phyloP scores from a whole-genome alignment of 2,113 vertebrate species.

The Anguilla rostrata region DNA sequence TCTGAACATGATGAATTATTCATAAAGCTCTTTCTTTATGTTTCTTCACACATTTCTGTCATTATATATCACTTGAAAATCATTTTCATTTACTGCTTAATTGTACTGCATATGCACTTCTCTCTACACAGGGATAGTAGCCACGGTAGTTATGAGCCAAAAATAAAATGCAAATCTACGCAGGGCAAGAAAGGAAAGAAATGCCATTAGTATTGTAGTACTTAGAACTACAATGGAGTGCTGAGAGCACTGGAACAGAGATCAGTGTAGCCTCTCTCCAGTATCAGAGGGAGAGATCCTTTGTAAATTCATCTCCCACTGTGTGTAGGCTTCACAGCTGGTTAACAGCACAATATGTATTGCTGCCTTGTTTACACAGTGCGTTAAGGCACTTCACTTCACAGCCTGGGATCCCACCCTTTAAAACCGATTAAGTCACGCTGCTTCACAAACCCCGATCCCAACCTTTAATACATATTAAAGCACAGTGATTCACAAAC shows the following conservation, averaged over 20 bases:
- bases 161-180: constrained; percentile 60
- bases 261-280: constrained; percentile 65
- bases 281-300: constrained; percentile 73
- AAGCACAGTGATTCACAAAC: constrained; percentile 62
- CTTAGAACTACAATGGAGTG: constrained; percentile 70
- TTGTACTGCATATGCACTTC: neutral
- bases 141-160: neutral
- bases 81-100: neutral
- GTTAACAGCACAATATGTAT: constrained; percentile 69
- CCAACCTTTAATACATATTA: constrained; percentile 67
- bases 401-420: constrained; percentile 59
- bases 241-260: constrained; percentile 64
- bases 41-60: neutral
- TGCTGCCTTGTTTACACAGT: constrained; percentile 66
- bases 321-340: constrained; percentile 73
- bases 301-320: constrained; percentile 73
- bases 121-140: neutral
- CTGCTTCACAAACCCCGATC: constrained; percentile 50
- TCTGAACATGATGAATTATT: constrained; percentile 1
- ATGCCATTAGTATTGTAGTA: constrained; percentile 62
- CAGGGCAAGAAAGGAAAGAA: constrained; percentile 59
- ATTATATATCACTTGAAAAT: neutral
- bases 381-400: constrained; percentile 56
- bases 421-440: constrained; percentile 64
- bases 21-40: constrained; percentile 3